phyloP scores from a whole-genome alignment of 2,113 vertebrate species.

The Todiramphus saurophagus region DNA sequence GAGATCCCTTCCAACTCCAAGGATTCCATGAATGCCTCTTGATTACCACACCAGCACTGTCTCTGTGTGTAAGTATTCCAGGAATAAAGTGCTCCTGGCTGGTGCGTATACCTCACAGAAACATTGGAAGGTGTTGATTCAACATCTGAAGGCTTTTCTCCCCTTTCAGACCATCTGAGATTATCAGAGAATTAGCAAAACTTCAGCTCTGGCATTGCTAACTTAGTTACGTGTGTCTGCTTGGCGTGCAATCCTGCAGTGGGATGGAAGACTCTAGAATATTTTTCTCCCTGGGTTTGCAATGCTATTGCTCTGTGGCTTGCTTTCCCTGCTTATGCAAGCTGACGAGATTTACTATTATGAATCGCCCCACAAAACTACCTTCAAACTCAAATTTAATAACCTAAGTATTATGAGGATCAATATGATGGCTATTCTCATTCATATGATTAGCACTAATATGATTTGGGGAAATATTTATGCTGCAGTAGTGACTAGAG shows the following conservation, averaged over 20 bases:
- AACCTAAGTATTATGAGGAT: constrained; percentile 57
- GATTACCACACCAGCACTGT: background rate
- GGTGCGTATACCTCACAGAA: background rate
- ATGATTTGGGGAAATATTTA: constrained; percentile 48
- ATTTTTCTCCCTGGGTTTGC: constrained; percentile 24
- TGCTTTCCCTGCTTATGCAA: constrained; percentile 44
- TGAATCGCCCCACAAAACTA: constrained; percentile 42
- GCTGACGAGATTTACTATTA: constrained; percentile 26
- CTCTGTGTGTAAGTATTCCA: background rate
- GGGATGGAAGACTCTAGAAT: constrained; percentile 23
- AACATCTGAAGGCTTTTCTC: background rate
- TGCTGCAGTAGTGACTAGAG: constrained; percentile 36
- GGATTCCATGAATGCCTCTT: background rate
- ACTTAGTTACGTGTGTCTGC: background rate
- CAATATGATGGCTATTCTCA: constrained; percentile 56
- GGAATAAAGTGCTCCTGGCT: background rate
- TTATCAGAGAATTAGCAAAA: background rate
- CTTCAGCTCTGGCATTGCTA: background rate
- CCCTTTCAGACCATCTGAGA: background rate
- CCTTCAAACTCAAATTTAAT: constrained; percentile 65
- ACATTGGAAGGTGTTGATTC: background rate
- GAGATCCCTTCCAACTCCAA: too few species aligned
- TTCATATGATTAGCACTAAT: constrained; percentile 60
- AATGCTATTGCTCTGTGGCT: constrained; percentile 31
- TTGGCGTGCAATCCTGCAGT: background rate